phyloP scores from a whole-genome alignment of 2,113 vertebrate genomes.

The Diphyllodes magnificus region DNA sequence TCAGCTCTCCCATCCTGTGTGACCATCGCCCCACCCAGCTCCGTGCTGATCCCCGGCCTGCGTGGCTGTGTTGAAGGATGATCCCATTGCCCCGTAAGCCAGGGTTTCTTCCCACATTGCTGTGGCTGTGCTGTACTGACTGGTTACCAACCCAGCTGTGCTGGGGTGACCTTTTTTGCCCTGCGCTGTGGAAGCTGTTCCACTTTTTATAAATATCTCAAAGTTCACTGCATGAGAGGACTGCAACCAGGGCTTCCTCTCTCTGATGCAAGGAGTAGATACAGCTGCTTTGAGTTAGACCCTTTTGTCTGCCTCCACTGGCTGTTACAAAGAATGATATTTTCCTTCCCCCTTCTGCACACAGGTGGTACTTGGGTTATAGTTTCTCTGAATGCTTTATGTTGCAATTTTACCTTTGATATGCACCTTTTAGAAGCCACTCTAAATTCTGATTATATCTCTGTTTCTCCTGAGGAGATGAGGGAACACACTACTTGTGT shows the following conservation, averaged over 20 bases:
- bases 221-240: neutral
- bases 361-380: neutral
- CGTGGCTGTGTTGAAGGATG: neutral
- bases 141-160: neutral
- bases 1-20: neutral
- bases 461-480: neutral
- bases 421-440: neutral
- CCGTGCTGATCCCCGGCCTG: fast-evolving
- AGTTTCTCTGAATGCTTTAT: neutral
- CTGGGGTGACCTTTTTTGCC: neutral
- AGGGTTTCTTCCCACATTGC: fast-evolving
- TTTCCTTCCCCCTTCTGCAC: neutral
- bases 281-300: neutral
- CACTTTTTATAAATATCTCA: constrained; percentile 25
- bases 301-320: neutral
- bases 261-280: neutral
- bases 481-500: neutral
- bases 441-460: constrained; percentile 10
- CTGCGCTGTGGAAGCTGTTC: neutral
- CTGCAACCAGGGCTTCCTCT: neutral
- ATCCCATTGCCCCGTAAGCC: fast-evolving
- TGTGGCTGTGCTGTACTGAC: neutral
- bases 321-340: neutral
- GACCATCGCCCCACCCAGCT: neutral
- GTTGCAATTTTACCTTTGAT: constrained; percentile 7